phyloP scores from a whole-genome alignment of 1,140 invertebrate species.

The Nasonia longicornis region DNA sequence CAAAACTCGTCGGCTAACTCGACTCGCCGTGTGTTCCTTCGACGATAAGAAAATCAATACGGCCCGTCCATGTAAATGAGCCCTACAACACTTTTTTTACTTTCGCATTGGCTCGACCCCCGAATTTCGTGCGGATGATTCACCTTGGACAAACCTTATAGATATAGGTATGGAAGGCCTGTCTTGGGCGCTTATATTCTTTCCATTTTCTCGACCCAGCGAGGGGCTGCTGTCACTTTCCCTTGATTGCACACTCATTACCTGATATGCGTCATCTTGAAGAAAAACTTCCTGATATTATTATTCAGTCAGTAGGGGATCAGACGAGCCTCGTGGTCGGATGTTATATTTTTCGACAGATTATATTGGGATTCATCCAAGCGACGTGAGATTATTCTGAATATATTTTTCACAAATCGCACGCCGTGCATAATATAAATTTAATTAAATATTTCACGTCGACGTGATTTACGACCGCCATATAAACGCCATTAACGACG shows the following conservation, averaged over 20 bases:
- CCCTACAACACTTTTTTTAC: slow-evolving; percentile 25
- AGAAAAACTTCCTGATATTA: not conserved
- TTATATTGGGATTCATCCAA: no score
- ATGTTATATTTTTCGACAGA: no score
- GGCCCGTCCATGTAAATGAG: slow-evolving; percentile 33
- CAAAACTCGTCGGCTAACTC: slow-evolving; percentile 12
- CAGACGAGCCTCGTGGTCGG: no score
- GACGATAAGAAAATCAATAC: slow-evolving; percentile 42
- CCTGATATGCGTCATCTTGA: not conserved
- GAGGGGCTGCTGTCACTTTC: not conserved
- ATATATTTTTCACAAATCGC: no score
- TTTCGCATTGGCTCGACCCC: not conserved
- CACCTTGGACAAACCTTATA: slow-evolving; percentile 23
- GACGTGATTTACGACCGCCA: not conserved
- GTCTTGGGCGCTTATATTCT: not conserved
- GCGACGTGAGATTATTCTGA: no score
- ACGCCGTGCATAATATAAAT: no score
- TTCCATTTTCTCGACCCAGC: not conserved
- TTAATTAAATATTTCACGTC: not conserved
- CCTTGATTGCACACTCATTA: slow-evolving; percentile 30
- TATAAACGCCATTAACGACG: not conserved
- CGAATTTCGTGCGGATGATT: slow-evolving; percentile 5
- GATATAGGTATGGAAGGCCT: not conserved
- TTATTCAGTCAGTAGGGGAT: no score
- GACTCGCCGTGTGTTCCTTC: not conserved